These are phyloP conservation scores for Cynoglossus semilaevis DNA, from an alignment of 2,113 vertebrate genomes.

Conservation along the genomic window DNA sequence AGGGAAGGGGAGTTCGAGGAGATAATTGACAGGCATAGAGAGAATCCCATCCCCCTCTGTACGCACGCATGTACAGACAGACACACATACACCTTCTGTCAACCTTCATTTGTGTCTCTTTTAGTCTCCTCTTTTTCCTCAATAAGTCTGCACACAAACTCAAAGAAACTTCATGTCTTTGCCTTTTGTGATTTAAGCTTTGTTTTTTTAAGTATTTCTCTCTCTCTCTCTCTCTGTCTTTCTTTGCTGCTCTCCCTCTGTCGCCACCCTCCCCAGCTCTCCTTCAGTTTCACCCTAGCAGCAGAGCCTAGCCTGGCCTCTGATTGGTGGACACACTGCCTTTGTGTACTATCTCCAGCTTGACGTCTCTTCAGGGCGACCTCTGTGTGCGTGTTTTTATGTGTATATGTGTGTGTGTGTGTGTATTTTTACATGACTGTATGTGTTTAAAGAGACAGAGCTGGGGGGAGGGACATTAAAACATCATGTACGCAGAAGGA, in stretches of 20 bases:
- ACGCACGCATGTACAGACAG: background rate
- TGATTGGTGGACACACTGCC: constrained; percentile 73
- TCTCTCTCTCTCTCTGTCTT: constrained; percentile 12
- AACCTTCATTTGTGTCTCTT: constrained; percentile 63
- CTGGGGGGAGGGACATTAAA: constrained; percentile 48
- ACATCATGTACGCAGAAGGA: constrained; percentile 61
- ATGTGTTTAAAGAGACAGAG: constrained; percentile 52
- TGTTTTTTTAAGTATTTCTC: constrained; percentile 20
- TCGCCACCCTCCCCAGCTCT: constrained; percentile 44
- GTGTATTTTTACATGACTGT: constrained; percentile 50
- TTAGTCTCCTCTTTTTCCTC: constrained; percentile 35
- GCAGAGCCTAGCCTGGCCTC: constrained; percentile 65
- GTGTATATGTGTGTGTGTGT: constrained; percentile 23
- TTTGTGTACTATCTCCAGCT: constrained; percentile 76
- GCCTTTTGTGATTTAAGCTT: constrained; percentile 32
- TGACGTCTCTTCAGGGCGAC: constrained; percentile 70
- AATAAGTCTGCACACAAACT: constrained; percentile 43
- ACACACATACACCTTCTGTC: constrained; percentile 50
- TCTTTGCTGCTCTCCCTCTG: constrained; percentile 27
- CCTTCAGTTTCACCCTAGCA: constrained; percentile 79
- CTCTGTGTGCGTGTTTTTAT: constrained; percentile 35
- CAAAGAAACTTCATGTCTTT: constrained; percentile 28
- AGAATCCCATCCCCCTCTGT: constrained; percentile 49
- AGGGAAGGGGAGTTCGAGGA: constrained; percentile 75
- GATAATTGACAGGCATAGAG: constrained; percentile 81